phyloP scores from a whole-genome alignment of 2,113 vertebrate species.

The Loxodonta africana region DNA sequence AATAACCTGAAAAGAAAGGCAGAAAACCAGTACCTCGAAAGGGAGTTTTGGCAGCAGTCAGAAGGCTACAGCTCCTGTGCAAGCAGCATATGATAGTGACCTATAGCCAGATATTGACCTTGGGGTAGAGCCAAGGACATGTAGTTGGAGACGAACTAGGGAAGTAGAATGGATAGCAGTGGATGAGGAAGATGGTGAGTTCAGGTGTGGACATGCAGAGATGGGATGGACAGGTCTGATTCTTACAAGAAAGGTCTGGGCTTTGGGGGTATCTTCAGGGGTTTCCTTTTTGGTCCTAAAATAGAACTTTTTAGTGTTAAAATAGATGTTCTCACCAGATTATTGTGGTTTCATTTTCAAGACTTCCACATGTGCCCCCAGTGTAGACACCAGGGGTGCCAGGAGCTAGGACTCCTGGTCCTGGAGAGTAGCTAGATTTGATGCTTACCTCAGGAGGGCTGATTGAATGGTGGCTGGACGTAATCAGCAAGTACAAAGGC shows the following conservation, averaged over 20 bases:
- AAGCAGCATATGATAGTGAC: background rate
- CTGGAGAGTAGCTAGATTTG: background rate
- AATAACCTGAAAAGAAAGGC: background rate
- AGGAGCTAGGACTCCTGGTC: background rate
- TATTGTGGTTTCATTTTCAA: background rate
- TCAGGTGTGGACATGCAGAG: fast-evolving
- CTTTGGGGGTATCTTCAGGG: background rate
- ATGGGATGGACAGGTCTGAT: background rate
- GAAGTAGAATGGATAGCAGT: fast-evolving
- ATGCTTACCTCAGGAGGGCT: background rate
- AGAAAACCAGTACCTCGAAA: background rate
- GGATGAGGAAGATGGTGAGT: background rate
- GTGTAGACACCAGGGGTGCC: background rate
- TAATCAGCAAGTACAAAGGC: background rate
- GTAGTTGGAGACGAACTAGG: background rate
- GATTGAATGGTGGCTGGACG: background rate
- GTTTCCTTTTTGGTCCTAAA: background rate
- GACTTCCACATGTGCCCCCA: background rate
- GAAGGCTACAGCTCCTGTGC: background rate
- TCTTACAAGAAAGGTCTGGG: background rate
- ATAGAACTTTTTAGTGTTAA: background rate
- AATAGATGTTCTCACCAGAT: background rate
- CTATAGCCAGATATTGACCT: fast-evolving
- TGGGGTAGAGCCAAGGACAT: background rate
- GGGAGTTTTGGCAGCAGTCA: background rate